Evolutionary conservation across 2,888 invertebrate genomes (phyloP).

Genomic region (Pristionchus fissidentatus): DNA sequence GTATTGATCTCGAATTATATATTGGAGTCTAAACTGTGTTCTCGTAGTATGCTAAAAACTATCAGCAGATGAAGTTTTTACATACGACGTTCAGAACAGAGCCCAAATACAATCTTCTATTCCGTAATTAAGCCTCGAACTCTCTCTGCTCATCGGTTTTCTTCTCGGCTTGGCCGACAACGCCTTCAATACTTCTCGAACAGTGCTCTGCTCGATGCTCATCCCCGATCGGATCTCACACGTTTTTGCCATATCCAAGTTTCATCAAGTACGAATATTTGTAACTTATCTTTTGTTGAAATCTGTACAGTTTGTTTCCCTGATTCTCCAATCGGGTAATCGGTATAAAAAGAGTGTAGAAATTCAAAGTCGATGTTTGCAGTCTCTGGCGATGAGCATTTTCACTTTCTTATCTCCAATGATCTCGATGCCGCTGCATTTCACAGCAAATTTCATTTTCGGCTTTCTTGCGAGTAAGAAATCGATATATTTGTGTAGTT

Average conservation of each 20-base stretch:
- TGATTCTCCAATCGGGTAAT: no score
- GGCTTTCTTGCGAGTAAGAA: neutral
- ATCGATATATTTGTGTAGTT: no score
- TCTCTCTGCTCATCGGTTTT: neutral
- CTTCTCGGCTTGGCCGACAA: slow-evolving; percentile 13
- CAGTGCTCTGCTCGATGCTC: neutral
- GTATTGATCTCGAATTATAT: neutral
- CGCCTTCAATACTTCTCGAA: neutral
- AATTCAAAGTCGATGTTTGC: no score
- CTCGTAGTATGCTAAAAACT: no score
- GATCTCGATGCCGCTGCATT: slow-evolving; percentile 3
- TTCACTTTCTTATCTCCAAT: neutral
- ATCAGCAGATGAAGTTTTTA: no score
- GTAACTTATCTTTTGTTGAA: neutral
- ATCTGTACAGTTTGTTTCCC: neutral
- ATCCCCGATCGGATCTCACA: neutral
- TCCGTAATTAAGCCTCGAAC: neutral
- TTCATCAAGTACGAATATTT: slow-evolving; percentile 28
- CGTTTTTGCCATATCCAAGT: slow-evolving; percentile 19
- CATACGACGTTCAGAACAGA: no score
- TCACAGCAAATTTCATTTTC: neutral
- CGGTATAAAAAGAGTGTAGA: no score
- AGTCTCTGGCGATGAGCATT: neutral
- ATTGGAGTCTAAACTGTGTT: neutral
- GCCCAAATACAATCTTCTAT: no score